Percentiles rank a stretch among this genome's conserved stretches.
Evolutionary conservation across 64 coral and sea anemone species (phyloP).

Genomic region (Montipora sp.): DNA sequence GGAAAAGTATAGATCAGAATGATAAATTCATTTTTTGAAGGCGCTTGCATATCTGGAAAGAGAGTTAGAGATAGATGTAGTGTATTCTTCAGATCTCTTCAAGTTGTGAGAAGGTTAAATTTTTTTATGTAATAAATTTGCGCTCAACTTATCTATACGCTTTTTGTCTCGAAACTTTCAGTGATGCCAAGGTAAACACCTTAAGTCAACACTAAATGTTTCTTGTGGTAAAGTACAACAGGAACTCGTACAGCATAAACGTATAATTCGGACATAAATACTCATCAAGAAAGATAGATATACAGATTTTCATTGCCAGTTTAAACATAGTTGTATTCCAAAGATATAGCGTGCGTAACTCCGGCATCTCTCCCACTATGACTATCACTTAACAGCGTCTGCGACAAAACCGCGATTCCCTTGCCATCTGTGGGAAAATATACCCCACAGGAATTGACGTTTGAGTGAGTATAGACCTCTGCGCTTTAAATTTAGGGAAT

Average conservation of each 20-base stretch:
- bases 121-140: not conserved
- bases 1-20: not conserved
- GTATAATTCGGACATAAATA: not conserved
- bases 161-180: not conserved
- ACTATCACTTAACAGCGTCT: conserved; percentile 21
- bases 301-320: not conserved
- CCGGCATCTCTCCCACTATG: not conserved
- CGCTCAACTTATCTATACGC: not conserved
- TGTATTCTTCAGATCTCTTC: not conserved
- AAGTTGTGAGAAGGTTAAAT: not conserved
- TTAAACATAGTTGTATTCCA: not conserved
- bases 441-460: not conserved
- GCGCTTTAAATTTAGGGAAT: not conserved
- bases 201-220: not conserved
- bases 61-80: not conserved
- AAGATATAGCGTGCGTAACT: not conserved
- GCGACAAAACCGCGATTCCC: not conserved
- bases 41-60: not conserved
- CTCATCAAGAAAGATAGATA: conserved; percentile 12
- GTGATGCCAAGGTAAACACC: not conserved
- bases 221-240: not conserved
- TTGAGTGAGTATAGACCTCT: not conserved
- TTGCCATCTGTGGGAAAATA: conserved; percentile 25
- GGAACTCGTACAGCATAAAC: too few species aligned
- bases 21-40: not conserved